Evolutionary conservation across 2,888 invertebrate genomes (phyloP).

Genomic region (Diloba caeruleocephala): DNA sequence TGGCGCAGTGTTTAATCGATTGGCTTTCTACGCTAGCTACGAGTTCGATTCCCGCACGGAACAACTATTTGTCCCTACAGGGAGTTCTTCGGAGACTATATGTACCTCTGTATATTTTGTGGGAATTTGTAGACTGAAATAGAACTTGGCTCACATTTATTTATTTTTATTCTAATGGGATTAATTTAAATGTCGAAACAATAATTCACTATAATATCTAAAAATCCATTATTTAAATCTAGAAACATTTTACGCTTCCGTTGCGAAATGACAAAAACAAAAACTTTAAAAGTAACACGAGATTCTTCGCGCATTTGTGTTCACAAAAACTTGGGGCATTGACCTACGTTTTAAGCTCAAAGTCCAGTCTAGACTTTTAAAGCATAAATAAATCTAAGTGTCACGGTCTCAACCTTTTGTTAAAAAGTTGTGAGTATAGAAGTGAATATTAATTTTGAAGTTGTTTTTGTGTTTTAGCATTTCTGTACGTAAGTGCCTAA

Average conservation of each 20-base stretch:
- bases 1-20: too few species aligned
- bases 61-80: too few species aligned
- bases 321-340: constrained; percentile 32
- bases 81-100: too few species aligned
- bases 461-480: not conserved
- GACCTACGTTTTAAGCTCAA: constrained; percentile 15
- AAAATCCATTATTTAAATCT: constrained; percentile 16
- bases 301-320: constrained; percentile 8
- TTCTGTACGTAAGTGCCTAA: too few species aligned
- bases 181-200: too few species aligned
- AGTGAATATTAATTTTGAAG: not conserved
- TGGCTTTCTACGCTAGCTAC: too few species aligned
- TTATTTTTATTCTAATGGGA: too few species aligned
- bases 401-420: constrained; percentile 15
- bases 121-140: too few species aligned
- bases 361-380: constrained; percentile 16
- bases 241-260: not conserved
- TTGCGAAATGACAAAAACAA: not conserved
- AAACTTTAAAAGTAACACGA: constrained; percentile 15
- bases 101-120: too few species aligned
- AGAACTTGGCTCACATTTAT: too few species aligned
- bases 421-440: constrained; percentile 1
- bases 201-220: too few species aligned
- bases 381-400: not conserved
- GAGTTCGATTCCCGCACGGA: too few species aligned